phyloP scores from a whole-genome alignment of 1,140 invertebrate species.

The Papilio glaucus region DNA sequence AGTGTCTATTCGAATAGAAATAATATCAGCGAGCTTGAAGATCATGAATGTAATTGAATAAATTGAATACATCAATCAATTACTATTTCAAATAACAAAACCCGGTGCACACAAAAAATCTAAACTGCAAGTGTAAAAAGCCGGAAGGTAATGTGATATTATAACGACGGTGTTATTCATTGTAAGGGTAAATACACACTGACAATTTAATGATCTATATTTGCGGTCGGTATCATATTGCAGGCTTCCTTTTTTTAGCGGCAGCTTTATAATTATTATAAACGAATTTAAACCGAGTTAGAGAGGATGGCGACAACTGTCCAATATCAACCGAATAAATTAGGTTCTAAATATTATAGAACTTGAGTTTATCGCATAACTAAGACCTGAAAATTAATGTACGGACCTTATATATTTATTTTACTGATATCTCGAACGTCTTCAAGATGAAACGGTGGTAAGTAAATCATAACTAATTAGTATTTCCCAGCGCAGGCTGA shows the following conservation, averaged over 20 bases:
- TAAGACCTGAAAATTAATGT: too few species aligned
- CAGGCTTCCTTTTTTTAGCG: slow-evolving; percentile 35
- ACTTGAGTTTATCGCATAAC: too few species aligned
- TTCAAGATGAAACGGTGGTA: too few species aligned
- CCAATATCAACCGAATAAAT: too few species aligned
- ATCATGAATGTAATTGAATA: neutral
- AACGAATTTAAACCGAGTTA: neutral
- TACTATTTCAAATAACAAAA: slow-evolving; percentile 20
- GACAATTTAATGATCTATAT: slow-evolving; percentile 73
- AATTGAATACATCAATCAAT: neutral
- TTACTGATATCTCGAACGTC: too few species aligned
- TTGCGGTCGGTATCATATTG: slow-evolving; percentile 54
- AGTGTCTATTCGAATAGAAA: too few species aligned
- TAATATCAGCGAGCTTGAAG: too few species aligned
- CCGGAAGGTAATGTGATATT: slow-evolving; percentile 75
- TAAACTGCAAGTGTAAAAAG: slow-evolving; percentile 48
- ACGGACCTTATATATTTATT: too few species aligned
- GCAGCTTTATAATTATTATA: slow-evolving; percentile 18
- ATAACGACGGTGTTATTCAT: slow-evolving; percentile 59
- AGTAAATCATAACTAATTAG: too few species aligned
- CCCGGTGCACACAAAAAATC: slow-evolving; percentile 18
- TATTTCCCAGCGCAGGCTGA: too few species aligned
- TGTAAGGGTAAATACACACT: slow-evolving; percentile 58
- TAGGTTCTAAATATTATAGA: neutral
- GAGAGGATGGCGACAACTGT: neutral